Percentiles rank a stretch among this genome's conserved stretches.
Conservation (phyloP, 2,888 invertebrate genomes). For the Nebria brevicollis region DNA sequence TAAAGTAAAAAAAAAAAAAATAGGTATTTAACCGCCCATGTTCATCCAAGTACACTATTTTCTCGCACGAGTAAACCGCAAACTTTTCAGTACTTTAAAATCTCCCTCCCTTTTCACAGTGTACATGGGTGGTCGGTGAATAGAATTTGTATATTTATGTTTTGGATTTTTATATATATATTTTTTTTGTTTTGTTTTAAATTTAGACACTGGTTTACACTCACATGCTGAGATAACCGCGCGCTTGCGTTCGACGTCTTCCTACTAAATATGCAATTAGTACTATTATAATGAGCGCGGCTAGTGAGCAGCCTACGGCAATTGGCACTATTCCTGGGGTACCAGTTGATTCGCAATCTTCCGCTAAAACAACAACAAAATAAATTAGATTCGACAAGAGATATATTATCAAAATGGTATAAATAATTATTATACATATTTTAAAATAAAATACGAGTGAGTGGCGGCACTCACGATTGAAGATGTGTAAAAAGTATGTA, state of each 20-base stretch:
- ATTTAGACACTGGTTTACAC: slow-evolving; percentile 52
- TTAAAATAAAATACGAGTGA: no score
- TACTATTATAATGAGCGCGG: slow-evolving; percentile 89
- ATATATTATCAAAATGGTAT: neutral
- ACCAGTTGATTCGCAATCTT: slow-evolving; percentile 77
- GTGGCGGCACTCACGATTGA: no score
- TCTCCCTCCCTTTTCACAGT: slow-evolving; percentile 37
- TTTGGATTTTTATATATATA: neutral
- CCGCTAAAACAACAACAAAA: slow-evolving; percentile 64
- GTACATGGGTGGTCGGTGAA: neutral
- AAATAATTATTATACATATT: neutral
- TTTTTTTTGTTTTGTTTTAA: slow-evolving; percentile 10
- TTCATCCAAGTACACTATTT: slow-evolving; percentile 12
- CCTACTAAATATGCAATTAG: slow-evolving; percentile 93
- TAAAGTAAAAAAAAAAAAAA: neutral
- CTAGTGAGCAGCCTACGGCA: slow-evolving; percentile 94
- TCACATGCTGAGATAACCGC: slow-evolving; percentile 91
- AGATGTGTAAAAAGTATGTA: no score
- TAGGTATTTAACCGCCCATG: neutral
- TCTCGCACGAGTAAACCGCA: slow-evolving; percentile 7
- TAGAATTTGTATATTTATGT: neutral
- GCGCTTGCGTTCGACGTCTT: slow-evolving; percentile 82
- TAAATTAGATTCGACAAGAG: neutral
- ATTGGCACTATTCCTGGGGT: slow-evolving; percentile 95
- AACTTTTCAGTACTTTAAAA: slow-evolving; percentile 32